A percentile compares a stretch with the other conserved stretches of the same genome.
Evolutionary conservation across 2,888 invertebrate genomes (phyloP).

Genomic region (Drosophila cognata): DNA sequence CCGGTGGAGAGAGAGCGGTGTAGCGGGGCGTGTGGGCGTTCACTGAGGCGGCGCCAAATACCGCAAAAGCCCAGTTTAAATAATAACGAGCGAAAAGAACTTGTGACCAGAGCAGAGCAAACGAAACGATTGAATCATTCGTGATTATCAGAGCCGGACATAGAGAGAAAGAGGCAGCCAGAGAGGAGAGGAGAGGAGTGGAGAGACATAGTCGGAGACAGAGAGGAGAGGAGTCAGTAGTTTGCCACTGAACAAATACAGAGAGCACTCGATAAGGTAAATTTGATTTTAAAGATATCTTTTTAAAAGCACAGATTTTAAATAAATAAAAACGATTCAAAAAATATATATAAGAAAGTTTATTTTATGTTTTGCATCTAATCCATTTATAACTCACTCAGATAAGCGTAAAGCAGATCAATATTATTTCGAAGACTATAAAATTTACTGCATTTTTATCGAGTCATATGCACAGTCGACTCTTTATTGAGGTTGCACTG

Average conservation of each 20-base stretch:
- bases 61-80: slow-evolving; percentile 58
- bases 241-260: slow-evolving; percentile 3
- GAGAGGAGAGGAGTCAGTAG: not conserved
- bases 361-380: not conserved
- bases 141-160: slow-evolving; percentile 53
- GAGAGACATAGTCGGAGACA: not conserved
- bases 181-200: not conserved
- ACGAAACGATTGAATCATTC: slow-evolving; percentile 45
- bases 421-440: not conserved
- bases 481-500: slow-evolving; percentile 44
- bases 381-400: not conserved
- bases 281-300: not conserved
- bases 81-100: slow-evolving; percentile 31
- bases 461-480: not conserved
- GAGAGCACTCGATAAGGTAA: slow-evolving; percentile 4
- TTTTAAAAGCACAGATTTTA: not conserved
- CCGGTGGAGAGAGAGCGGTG: not conserved
- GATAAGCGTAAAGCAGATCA: not conserved
- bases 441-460: not conserved
- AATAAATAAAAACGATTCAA: not conserved
- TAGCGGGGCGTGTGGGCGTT: slow-evolving; percentile 30
- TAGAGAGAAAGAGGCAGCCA: slow-evolving; percentile 10
- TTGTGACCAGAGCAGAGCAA: slow-evolving; percentile 67
- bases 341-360: not conserved
- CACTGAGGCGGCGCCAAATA: slow-evolving; percentile 65